These are phyloP conservation scores for Oryctes rhinoceros DNA, from an alignment of 1,140 invertebrate species.

Conservation along the genomic window DNA sequence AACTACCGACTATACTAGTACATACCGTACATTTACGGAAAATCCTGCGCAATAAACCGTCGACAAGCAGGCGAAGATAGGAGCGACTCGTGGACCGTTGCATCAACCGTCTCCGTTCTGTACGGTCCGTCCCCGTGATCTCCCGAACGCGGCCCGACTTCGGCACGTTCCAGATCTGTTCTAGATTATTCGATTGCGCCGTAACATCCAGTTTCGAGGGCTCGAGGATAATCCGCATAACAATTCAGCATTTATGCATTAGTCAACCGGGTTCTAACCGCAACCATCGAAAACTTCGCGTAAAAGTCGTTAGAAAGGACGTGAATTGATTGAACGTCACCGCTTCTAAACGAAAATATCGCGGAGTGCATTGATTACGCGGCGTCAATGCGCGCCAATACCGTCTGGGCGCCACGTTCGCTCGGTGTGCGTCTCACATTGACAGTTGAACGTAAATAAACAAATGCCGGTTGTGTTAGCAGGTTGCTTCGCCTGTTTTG, in stretches of 20 bases:
- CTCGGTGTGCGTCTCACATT: conserved; percentile 20
- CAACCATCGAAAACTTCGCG: background rate
- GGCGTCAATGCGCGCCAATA: conserved; percentile 16
- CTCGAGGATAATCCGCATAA: conserved; percentile 17
- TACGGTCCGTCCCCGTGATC: background rate
- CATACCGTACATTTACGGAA: conserved; percentile 9
- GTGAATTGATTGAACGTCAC: background rate
- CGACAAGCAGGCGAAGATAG: background rate
- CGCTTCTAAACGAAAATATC: background rate
- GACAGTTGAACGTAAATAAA: conserved; percentile 12
- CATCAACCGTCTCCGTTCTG: conserved; percentile 1
- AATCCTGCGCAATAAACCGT: conserved; percentile 4
- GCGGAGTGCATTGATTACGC: conserved; percentile 1
- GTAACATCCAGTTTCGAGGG: conserved; percentile 17
- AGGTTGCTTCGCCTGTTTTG: conserved; percentile 6
- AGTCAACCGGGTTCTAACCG: background rate
- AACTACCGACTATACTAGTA: background rate
- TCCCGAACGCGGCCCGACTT: background rate
- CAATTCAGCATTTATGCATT: conserved; percentile 9
- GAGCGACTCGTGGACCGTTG: background rate
- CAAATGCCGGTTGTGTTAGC: conserved; percentile 20
- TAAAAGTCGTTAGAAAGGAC: background rate
- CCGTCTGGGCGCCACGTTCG: conserved; percentile 1
- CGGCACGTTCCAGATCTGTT: conserved; percentile 1
- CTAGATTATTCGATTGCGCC: conserved; percentile 21